phyloP scores from a whole-genome alignment of 2,888 invertebrate genomes.

The Cataglyphis altisquamis region DNA sequence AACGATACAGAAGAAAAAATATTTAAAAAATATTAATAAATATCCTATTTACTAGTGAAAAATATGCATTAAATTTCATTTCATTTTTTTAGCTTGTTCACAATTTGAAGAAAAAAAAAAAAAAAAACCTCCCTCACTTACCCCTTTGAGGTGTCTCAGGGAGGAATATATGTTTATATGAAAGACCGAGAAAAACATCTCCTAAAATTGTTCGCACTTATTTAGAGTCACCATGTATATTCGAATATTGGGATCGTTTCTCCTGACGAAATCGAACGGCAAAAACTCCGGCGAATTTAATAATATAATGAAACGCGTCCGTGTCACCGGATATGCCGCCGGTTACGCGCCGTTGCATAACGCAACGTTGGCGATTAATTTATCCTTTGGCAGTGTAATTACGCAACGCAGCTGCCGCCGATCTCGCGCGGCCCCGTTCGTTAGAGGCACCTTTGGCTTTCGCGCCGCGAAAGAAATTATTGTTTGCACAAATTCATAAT shows the following conservation, averaged over 20 bases:
- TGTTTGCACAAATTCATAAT: constrained; percentile 67
- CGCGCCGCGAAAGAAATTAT: constrained; percentile 56
- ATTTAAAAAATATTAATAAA: no score
- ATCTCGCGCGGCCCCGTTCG: constrained; percentile 47
- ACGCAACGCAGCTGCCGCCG: constrained; percentile 71
- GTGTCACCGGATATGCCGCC: constrained; percentile 47
- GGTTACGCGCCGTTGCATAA: constrained; percentile 66
- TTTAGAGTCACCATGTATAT: no score
- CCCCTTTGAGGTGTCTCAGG: no score
- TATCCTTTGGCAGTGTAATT: constrained; percentile 71
- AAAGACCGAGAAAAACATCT: no score
- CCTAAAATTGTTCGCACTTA: no score
- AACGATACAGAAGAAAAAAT: no score
- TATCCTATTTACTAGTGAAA: no score
- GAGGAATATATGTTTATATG: no score
- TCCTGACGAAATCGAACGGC: neutral
- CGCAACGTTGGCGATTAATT: constrained; percentile 71
- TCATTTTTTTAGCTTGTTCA: no score
- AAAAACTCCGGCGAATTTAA: constrained; percentile 30
- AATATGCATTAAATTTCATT: no score
- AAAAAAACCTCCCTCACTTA: no score
- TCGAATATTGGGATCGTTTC: neutral
- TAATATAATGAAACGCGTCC: constrained; percentile 34
- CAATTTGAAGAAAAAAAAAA: no score
- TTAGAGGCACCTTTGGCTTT: constrained; percentile 64